These are phyloP conservation scores for Drosophila percnosoma DNA, from an alignment of 2,888 invertebrate genomes.

Conservation along the genomic window DNA sequence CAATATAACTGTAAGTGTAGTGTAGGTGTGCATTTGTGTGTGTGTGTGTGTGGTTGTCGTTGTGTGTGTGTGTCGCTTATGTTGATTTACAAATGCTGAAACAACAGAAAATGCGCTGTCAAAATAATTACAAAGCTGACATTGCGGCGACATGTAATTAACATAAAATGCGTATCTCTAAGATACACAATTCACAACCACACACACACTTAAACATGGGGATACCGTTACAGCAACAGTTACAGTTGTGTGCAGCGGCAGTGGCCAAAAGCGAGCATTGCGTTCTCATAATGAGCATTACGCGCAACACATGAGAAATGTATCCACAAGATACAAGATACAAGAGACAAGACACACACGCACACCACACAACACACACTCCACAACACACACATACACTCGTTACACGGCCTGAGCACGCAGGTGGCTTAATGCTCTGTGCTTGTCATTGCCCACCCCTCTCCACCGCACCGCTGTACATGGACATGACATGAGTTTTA, in stretches of 20 bases:
- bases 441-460: slow-evolving; percentile 11
- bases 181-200: slow-evolving; percentile 40
- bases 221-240: slow-evolving; percentile 3
- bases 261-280: slow-evolving; percentile 31
- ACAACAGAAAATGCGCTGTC: slow-evolving; percentile 67
- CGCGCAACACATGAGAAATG: slow-evolving; percentile 59
- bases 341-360: slow-evolving; percentile 7
- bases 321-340: slow-evolving; percentile 57
- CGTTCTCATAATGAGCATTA: slow-evolving; percentile 57
- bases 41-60: slow-evolving; percentile 3
- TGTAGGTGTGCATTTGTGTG: slow-evolving; percentile 3
- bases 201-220: not conserved
- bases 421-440: slow-evolving; percentile 67
- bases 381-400: not conserved
- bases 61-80: slow-evolving; percentile 19
- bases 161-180: slow-evolving; percentile 68
- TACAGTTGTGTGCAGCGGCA: slow-evolving; percentile 28
- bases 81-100: slow-evolving; percentile 59
- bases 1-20: slow-evolving; percentile 51
- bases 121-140: slow-evolving; percentile 75
- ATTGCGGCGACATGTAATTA: slow-evolving; percentile 70
- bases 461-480: not conserved
- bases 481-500: slow-evolving; percentile 53
- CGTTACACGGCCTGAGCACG: slow-evolving; percentile 28
- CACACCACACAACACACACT: not conserved